Evolutionary conservation across 2,888 invertebrate genomes (phyloP), one percentile per base, ranked within the genome.

Genomic region (Ormyrus pomaceus): DNA sequence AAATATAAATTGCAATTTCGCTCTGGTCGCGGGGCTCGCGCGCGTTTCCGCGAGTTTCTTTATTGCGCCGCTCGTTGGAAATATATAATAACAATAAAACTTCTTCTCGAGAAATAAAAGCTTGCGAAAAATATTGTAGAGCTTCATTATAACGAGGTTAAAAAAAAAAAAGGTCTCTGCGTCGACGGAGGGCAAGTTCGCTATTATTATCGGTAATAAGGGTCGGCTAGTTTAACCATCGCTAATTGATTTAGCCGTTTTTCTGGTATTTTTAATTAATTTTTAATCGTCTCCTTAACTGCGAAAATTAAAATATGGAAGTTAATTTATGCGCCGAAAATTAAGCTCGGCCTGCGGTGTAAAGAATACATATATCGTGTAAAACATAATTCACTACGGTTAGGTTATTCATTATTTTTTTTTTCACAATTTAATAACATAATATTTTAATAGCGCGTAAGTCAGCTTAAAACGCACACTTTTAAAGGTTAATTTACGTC

Each of bases 1-100:
- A 74, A 74, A 74, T 45, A 65, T 56, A 73, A 74, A 59, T 65
- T 74, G 74, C 55, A 65, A 55, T 66, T 58, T 50, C 65, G 13
- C 55, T 56, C 55, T 9, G 13, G 45, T 62, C 62, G 34, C 50
- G 19, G 19, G 19, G 19, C 2, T 19, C 19, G 13, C 19, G 1
- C 19, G 19, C 19, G 1, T 19, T 19, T 19, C 19, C 45, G 10
- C 59, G 64, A 13, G 53, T 48, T 64, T 73, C 73, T 73, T 64
- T 73, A 64, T 64, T 65, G 48, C 56, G 53, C 19, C 58, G 4
- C 45, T 4, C 56, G 64, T n/a, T 58, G 7, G 51, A 74, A 74
- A 65, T 19, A 19, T 19, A 19, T 19, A 50, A 50, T 53, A 73
- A 56, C 64, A 56, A 65, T 73, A 73, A 64, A 73, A 58, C 56